A percentile compares a stretch with the other conserved stretches of the same genome.
Evolutionary conservation across 1,140 invertebrate genomes (phyloP).

Genomic region (Diprion similis): DNA sequence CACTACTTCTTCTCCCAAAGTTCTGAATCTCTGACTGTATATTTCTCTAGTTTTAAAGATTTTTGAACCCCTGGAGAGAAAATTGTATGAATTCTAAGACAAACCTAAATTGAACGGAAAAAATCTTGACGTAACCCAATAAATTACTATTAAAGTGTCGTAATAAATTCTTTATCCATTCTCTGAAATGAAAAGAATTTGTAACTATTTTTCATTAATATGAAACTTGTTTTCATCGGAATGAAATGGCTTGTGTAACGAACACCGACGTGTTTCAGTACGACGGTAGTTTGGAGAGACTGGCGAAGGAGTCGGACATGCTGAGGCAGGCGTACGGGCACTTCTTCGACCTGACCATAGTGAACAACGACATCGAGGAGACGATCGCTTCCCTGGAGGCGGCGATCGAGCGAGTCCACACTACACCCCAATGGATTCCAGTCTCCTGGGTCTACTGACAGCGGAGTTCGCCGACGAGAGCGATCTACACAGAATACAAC

Average conservation of each 20-base stretch:
- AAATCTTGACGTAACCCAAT: too few relatives aligned
- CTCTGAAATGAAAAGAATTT: too few relatives aligned
- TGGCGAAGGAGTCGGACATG: conserved; percentile 95
- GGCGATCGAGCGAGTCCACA: conserved; percentile 88
- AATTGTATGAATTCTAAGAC: too few relatives aligned
- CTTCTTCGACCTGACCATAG: conserved; percentile 97
- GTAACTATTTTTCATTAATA: too few relatives aligned
- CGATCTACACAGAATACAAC: conserved; percentile 36
- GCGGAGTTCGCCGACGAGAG: conserved; percentile 55
- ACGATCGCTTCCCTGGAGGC: conserved; percentile 92
- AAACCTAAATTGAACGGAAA: too few relatives aligned
- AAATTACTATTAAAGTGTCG: too few relatives aligned
- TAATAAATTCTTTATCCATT: too few relatives aligned
- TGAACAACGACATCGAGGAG: conserved; percentile 99
- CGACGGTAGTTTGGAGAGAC: conserved; percentile 93
- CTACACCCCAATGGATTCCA: conserved; percentile 93
- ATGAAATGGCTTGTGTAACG: background rate
- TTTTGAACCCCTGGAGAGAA: too few relatives aligned
- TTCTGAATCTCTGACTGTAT: too few relatives aligned
- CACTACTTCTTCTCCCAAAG: too few relatives aligned
- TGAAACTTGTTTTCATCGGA: too few relatives aligned
- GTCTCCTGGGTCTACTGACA: conserved; percentile 96
- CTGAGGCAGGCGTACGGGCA: conserved; percentile 96
- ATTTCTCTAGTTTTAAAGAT: too few relatives aligned
- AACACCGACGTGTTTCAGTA: conserved; percentile 71